A percentile compares a stretch with the other conserved stretches of the same genome.
These are phyloP conservation scores for Lagocephalus sceleratus DNA, from an alignment of 2,797 vertebrate genomes.

Conservation along the genomic window DNA sequence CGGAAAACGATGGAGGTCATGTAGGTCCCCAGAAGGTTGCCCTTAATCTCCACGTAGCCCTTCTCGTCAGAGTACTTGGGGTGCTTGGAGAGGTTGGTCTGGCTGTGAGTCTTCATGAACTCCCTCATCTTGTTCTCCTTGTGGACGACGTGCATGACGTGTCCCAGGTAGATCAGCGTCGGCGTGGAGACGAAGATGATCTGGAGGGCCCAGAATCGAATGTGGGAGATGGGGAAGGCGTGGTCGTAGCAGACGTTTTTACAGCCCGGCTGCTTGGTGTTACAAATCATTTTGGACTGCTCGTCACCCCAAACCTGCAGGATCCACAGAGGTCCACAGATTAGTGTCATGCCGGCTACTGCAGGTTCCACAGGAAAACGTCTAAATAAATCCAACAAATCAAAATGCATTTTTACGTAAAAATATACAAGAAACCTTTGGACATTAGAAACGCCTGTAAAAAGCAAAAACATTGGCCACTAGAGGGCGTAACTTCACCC, in stretches of 20 bases:
- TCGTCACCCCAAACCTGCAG: slow-evolving; percentile 87
- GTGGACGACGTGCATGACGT: slow-evolving; percentile 88
- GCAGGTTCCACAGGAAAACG: too few relatives aligned
- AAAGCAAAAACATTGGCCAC: slow-evolving; percentile 5
- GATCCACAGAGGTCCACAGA: too few relatives aligned
- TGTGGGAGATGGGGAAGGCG: slow-evolving; percentile 93
- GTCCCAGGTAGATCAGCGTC: slow-evolving; percentile 88
- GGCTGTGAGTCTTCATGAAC: slow-evolving; percentile 55
- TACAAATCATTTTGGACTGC: slow-evolving; percentile 91
- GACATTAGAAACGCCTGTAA: too few relatives aligned
- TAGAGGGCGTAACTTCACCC: slow-evolving; percentile 10
- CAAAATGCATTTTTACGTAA: too few relatives aligned
- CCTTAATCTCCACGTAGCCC: slow-evolving; percentile 83
- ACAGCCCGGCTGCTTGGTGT: slow-evolving; percentile 92
- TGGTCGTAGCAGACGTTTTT: slow-evolving; percentile 95
- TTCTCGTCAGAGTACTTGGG: slow-evolving; percentile 73
- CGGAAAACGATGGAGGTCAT: slow-evolving; percentile 88
- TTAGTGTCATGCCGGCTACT: too few relatives aligned
- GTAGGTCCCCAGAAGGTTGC: slow-evolving; percentile 88
- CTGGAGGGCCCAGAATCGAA: slow-evolving; percentile 95
- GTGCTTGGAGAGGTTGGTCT: slow-evolving; percentile 10
- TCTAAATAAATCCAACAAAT: too few relatives aligned
- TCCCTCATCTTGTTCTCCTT: slow-evolving; percentile 90
- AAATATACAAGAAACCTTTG: too few relatives aligned
- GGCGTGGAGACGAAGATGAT: slow-evolving; percentile 93